A percentile compares a stretch with the other conserved stretches of the same genome.
Conservation (phyloP, 2,797 vertebrate species). For the Oreonectes daqikongensis region DNA sequence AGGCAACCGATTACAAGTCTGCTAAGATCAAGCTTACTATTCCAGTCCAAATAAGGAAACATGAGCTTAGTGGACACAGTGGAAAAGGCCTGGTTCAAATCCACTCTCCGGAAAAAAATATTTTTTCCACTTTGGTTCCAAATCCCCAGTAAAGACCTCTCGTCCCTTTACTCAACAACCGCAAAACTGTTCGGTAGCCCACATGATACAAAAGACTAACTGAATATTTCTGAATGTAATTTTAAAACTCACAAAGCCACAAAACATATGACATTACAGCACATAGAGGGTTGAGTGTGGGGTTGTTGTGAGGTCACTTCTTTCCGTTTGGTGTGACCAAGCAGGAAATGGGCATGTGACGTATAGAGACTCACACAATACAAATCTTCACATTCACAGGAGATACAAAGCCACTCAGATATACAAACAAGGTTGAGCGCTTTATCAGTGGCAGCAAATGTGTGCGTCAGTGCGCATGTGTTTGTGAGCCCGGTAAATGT, state of each 20-base stretch:
- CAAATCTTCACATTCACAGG: neutral
- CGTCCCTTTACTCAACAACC: neutral
- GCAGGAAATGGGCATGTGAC: constrained; percentile 54
- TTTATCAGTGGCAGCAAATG: neutral
- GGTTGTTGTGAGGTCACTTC: constrained; percentile 32
- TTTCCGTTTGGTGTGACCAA: constrained; percentile 38
- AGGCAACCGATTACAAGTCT: constrained; percentile 33
- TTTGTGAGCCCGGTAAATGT: neutral
- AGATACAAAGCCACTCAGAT: constrained; percentile 13
- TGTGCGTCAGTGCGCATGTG: neutral
- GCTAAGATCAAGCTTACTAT: constrained; percentile 26
- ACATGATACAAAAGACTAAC: constrained; percentile 11
- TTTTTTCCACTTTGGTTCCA: constrained; percentile 20
- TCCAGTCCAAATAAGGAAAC: constrained; percentile 52
- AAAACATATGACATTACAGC: neutral
- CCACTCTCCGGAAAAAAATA: constrained; percentile 19
- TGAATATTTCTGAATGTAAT: no score
- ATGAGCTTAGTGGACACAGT: constrained; percentile 14
- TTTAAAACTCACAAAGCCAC: constrained; percentile 10
- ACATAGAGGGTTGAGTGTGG: neutral
- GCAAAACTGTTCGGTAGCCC: neutral
- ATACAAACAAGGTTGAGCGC: constrained; percentile 1
- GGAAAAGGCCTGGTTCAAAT: constrained; percentile 45
- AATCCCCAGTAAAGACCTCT: constrained; percentile 37
- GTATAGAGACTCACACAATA: constrained; percentile 33